Percentiles rank a stretch among this genome's conserved stretches.
Evolutionary conservation across 2,888 invertebrate species (phyloP).

Genomic region (Phengaris arion): DNA sequence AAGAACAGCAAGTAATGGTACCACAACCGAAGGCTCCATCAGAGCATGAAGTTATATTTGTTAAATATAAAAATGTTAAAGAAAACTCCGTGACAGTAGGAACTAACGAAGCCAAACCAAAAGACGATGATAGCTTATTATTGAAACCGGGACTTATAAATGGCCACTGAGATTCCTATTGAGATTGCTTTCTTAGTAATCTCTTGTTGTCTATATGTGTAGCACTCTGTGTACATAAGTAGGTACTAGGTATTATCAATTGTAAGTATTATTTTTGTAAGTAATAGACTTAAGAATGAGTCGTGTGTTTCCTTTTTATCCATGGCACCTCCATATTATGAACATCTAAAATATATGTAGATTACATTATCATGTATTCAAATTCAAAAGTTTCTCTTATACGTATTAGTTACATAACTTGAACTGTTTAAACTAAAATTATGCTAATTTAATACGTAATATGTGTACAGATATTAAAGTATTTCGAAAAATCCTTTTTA

Average conservation of each 20-base stretch:
- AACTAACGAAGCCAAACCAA: neutral
- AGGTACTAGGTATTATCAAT: neutral
- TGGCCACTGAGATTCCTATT: neutral
- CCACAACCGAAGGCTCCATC: slow-evolving; percentile 42
- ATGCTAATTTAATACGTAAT: no score
- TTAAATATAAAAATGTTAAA: slow-evolving; percentile 70
- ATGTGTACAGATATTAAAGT: no score
- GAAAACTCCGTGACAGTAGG: neutral
- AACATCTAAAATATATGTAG: neutral
- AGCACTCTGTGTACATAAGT: neutral
- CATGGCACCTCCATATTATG: neutral
- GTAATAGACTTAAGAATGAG: neutral
- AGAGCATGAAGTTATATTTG: slow-evolving; percentile 87
- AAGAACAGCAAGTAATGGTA: slow-evolving; percentile 54
- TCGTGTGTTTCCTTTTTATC: neutral
- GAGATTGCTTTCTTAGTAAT: neutral
- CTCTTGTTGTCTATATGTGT: neutral
- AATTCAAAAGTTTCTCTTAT: neutral
- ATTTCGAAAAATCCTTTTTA: no score
- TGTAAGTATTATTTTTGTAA: slow-evolving; percentile 8
- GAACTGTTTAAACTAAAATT: neutral
- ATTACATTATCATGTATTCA: neutral
- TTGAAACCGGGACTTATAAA: slow-evolving; percentile 18
- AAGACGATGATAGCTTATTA: slow-evolving; percentile 1
- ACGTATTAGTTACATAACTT: neutral